These are phyloP conservation scores for Danio jaintianensis DNA, from an alignment of 2,797 vertebrate species.

Conservation along the genomic window DNA sequence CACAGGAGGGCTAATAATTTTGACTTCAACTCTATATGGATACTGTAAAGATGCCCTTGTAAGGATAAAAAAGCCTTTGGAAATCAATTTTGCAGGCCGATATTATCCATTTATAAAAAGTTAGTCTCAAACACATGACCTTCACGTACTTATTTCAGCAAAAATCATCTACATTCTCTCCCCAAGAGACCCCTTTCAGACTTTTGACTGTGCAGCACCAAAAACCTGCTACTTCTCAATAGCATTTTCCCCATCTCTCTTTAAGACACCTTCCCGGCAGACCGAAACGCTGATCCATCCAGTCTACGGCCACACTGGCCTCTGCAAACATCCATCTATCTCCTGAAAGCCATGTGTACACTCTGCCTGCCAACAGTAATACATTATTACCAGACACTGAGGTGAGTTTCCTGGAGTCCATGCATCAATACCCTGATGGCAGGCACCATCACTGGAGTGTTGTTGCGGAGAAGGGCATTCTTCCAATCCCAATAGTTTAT, in stretches of 20 bases:
- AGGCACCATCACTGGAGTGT: conserved; percentile 32
- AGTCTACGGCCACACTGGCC: conserved; percentile 43
- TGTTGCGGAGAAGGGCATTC: conserved; percentile 41
- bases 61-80: background rate
- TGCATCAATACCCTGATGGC: conserved; percentile 47
- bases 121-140: background rate
- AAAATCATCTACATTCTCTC: background rate
- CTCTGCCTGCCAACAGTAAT: conserved; percentile 41
- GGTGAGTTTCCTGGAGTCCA: conserved; percentile 46
- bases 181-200: conserved; percentile 1
- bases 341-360: conserved; percentile 60
- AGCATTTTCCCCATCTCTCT: conserved; percentile 22
- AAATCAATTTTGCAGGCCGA: background rate
- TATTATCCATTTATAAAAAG: background rate
- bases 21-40: too few relatives aligned
- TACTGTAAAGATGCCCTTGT: background rate
- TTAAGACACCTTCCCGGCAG: conserved; percentile 23
- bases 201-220: background rate
- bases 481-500: conserved; percentile 39
- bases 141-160: background rate
- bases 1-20: too few relatives aligned
- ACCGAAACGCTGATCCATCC: conserved; percentile 1
- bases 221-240: conserved; percentile 25
- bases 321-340: conserved; percentile 71
- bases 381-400: conserved; percentile 40